These are phyloP conservation scores for Atethmia centrago DNA, from an alignment of 2,888 invertebrate genomes.

Conservation along the genomic window DNA sequence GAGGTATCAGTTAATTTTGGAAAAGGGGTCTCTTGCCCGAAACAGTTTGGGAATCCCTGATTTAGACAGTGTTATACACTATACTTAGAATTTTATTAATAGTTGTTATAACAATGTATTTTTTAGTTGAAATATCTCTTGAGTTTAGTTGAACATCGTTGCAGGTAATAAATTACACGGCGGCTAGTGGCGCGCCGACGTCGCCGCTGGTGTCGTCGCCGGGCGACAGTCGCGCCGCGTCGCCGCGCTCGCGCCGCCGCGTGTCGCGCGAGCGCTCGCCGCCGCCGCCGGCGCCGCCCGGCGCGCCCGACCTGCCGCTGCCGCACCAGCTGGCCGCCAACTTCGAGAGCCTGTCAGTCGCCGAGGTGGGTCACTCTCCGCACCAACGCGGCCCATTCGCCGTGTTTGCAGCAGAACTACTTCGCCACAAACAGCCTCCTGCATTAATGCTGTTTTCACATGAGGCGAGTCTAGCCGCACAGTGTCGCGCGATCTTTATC, in stretches of 20 bases:
- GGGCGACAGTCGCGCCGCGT: slow-evolving; percentile 93
- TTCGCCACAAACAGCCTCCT: slow-evolving; percentile 60
- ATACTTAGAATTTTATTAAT: neutral
- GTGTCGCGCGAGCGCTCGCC: slow-evolving; percentile 88
- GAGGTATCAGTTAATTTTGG: too few species aligned
- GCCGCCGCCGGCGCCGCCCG: slow-evolving; percentile 84
- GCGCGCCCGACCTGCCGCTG: slow-evolving; percentile 69
- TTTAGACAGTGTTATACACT: too few species aligned
- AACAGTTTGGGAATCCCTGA: too few species aligned
- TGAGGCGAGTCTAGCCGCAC: slow-evolving; percentile 60
- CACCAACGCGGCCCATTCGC: slow-evolving; percentile 59
- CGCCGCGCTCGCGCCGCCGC: slow-evolving; percentile 91
- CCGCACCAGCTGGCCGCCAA: slow-evolving; percentile 84
- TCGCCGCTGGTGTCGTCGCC: slow-evolving; percentile 95
- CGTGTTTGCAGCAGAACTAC: slow-evolving; percentile 61
- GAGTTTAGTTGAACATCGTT: slow-evolving; percentile 39
- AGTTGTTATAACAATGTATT: neutral
- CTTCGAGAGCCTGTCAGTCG: slow-evolving; percentile 84
- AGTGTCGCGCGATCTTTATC: slow-evolving; percentile 47
- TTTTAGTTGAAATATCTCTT: neutral
- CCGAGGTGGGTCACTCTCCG: slow-evolving; percentile 76
- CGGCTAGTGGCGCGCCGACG: slow-evolving; percentile 87
- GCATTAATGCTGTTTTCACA: slow-evolving; percentile 62
- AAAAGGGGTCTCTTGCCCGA: too few species aligned
- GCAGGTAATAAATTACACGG: slow-evolving; percentile 88